These are phyloP conservation scores for Grus americana DNA, from an alignment of 2,113 vertebrate genomes.

Conservation along the genomic window DNA sequence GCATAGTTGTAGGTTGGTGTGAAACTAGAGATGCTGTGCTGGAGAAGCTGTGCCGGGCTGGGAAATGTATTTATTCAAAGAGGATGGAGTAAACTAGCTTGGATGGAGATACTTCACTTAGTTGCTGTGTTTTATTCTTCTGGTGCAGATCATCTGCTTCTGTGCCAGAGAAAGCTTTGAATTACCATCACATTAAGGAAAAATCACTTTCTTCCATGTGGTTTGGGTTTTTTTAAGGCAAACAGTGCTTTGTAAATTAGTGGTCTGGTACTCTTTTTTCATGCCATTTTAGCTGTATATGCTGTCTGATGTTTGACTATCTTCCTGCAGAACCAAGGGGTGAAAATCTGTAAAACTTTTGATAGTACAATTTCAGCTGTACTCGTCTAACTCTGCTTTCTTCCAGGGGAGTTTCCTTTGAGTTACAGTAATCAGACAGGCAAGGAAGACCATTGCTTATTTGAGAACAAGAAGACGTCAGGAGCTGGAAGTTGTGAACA, in stretches of 20 bases:
- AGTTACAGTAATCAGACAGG: neutral
- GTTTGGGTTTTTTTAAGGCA: neutral
- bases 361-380: neutral
- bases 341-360: neutral
- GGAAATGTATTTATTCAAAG: neutral
- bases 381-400: neutral
- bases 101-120: neutral
- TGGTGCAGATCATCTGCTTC: neutral
- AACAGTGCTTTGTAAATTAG: neutral
- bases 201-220: neutral
- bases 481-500: neutral
- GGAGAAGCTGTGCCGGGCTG: neutral
- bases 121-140: neutral
- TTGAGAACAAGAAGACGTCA: neutral
- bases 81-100: neutral
- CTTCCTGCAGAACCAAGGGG: neutral
- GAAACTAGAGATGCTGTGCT: neutral
- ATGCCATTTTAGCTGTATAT: neutral
- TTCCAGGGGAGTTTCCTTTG: neutral
- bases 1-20: neutral
- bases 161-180: neutral
- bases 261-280: constrained; percentile 2
- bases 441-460: neutral
- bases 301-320: neutral
- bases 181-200: neutral